phyloP scores from a whole-genome alignment of 1,140 invertebrate species.

The Aphidius gifuensis region DNA sequence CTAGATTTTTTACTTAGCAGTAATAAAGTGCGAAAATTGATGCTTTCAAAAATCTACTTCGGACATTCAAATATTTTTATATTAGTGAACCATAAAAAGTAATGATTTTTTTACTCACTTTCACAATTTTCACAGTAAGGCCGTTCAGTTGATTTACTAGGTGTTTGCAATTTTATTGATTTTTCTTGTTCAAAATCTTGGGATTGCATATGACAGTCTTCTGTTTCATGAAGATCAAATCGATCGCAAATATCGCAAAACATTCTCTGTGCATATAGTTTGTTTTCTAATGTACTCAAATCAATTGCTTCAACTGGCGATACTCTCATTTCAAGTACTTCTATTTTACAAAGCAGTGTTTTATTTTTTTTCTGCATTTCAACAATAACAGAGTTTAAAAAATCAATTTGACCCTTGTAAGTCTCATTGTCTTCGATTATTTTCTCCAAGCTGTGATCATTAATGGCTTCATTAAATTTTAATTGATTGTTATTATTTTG shows the following conservation, averaged over 20 bases:
- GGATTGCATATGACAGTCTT: constrained; percentile 89
- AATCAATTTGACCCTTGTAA: constrained; percentile 77
- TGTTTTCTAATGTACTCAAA: constrained; percentile 46
- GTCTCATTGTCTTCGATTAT: constrained; percentile 65
- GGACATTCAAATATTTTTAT: too few species aligned
- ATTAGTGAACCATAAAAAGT: too few species aligned
- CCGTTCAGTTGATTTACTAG: constrained; percentile 58
- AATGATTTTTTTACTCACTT: constrained; percentile 57
- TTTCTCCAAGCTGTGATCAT: constrained; percentile 29
- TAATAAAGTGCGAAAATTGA: too few species aligned
- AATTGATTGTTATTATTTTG: background rate
- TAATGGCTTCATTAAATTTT: background rate
- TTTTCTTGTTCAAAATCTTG: constrained; percentile 58
- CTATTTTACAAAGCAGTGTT: constrained; percentile 71
- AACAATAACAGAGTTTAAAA: constrained; percentile 93
- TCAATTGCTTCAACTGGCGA: constrained; percentile 61
- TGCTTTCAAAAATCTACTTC: too few species aligned
- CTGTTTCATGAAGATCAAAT: constrained; percentile 95
- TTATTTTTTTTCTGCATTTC: constrained; percentile 93
- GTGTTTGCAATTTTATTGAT: constrained; percentile 47
- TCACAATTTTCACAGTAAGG: constrained; percentile 93
- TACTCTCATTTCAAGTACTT: constrained; percentile 73
- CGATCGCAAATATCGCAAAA: constrained; percentile 98
- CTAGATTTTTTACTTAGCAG: too few species aligned
- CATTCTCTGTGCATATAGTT: constrained; percentile 67